phyloP scores from a whole-genome alignment of 2,113 vertebrate species.

The Hippolais icterina region DNA sequence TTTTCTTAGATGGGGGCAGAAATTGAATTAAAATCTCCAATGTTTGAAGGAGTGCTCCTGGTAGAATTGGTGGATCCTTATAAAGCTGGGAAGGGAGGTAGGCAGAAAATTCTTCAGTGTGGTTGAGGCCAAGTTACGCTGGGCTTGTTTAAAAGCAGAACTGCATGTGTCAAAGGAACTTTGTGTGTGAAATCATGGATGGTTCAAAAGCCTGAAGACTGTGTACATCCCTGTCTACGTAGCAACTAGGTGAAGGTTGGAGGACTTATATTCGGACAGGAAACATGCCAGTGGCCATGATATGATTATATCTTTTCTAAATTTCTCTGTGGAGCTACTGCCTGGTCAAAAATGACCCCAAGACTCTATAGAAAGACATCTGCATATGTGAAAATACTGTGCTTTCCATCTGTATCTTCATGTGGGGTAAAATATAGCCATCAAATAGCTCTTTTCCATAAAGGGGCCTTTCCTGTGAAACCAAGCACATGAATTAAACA shows the following conservation, averaged over 20 bases:
- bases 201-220: neutral
- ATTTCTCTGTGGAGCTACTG: neutral
- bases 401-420: neutral
- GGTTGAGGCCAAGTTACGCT: neutral
- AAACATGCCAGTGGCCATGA: neutral
- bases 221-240: neutral
- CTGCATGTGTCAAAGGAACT: neutral
- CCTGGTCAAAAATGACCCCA: neutral
- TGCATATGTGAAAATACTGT: neutral
- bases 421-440: neutral
- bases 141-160: neutral
- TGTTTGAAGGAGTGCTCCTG: neutral
- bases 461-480: neutral
- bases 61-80: neutral
- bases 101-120: neutral
- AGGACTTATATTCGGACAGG: neutral
- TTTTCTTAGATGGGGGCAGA: neutral
- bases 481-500: neutral
- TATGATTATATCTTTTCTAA: neutral
- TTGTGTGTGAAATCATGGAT: neutral
- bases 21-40: neutral
- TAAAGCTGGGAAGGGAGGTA: neutral
- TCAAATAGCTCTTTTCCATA: neutral
- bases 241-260: neutral
- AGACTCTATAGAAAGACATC: neutral